phyloP scores from a whole-genome alignment of 2,888 invertebrate species.

The Acanthacorydalis orientalis region DNA sequence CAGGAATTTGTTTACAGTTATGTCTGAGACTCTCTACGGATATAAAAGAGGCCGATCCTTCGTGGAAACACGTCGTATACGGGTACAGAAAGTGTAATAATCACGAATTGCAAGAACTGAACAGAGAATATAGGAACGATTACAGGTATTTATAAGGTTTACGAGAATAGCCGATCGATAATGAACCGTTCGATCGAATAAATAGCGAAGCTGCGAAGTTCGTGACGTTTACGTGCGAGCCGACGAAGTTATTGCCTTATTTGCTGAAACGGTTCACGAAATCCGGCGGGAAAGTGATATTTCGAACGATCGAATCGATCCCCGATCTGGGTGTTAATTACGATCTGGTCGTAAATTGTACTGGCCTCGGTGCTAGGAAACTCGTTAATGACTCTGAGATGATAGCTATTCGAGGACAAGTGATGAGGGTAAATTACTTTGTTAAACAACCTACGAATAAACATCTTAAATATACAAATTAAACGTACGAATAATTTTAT shows the following conservation, averaged over 20 bases:
- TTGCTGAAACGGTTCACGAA: constrained; percentile 41
- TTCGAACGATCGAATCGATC: constrained; percentile 32
- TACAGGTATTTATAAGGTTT: constrained; percentile 22
- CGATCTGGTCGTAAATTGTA: constrained; percentile 65
- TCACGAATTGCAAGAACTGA: constrained; percentile 21
- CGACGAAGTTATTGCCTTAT: constrained; percentile 45
- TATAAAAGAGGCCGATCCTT: constrained; percentile 15
- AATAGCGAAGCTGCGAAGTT: constrained; percentile 44
- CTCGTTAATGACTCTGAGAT: constrained; percentile 44
- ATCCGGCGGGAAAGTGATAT: constrained; percentile 37
- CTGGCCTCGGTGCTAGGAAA: constrained; percentile 47
- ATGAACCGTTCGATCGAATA: not conserved
- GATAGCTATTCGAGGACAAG: constrained; percentile 58
- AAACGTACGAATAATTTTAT: not conserved
- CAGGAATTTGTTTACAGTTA: constrained; percentile 31
- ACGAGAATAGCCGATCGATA: not conserved
- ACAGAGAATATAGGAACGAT: constrained; percentile 19
- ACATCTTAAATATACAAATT: not conserved
- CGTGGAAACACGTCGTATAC: constrained; percentile 28
- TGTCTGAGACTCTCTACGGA: constrained; percentile 23
- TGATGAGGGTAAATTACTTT: constrained; percentile 35
- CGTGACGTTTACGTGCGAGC: constrained; percentile 50
- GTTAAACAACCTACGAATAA: not conserved
- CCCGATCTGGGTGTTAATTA: constrained; percentile 25
- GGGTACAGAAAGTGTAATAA: constrained; percentile 23